Base-by-base conservation (phyloP, 2,797 vertebrate species). In the Anguilla pacifica region DNA sequence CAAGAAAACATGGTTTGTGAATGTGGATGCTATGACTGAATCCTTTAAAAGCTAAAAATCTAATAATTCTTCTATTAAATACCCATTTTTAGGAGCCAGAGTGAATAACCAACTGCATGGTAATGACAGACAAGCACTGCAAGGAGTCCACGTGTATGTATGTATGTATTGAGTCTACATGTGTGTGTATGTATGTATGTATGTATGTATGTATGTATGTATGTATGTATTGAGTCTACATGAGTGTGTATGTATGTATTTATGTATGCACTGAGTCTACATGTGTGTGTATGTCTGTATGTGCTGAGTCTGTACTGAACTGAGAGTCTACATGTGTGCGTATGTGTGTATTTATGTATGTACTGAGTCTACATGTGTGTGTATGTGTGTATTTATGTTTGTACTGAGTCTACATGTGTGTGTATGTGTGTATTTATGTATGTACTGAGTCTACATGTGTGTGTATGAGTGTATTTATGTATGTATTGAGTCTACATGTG, bases 351-450 rank as follows among this genome's bases (percentile, higher is more conserved):
- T 51, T 51, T 51, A 51, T 51, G 51, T 51, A 22, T 84, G 87
- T 79, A 81, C 39, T 39, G 39, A 39, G 39, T 39, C 39, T 39
- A 39, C 39, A 39, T 51, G 51, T 51, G 10, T 51, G 51, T 51
- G 53, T 55, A 55, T 15, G 49, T 90, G 90, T 91, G 64, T 59
- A 67, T 59, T 67, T 17, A 83, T 89, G 59, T 61, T 17, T 84
- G 87, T 79, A 81, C 39, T 39, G 35, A 39, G 35, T 39, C 35
- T 39, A 39, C 35, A 39, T 51, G 49, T 51, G 9, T 51, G 49
- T 85, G 61, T 64, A 25, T 39, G 35, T 39, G 35, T 39, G 35
- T 39, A 51, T 51, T 51, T 51, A 51, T 51, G 49, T 51, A 22
- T 84, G 87, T 79, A 81, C 39, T 39, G 39, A 39, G 39, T 2